Base-by-base conservation (phyloP, 2,797 vertebrate genomes). In the Uromys caudimaculatus region DNA sequence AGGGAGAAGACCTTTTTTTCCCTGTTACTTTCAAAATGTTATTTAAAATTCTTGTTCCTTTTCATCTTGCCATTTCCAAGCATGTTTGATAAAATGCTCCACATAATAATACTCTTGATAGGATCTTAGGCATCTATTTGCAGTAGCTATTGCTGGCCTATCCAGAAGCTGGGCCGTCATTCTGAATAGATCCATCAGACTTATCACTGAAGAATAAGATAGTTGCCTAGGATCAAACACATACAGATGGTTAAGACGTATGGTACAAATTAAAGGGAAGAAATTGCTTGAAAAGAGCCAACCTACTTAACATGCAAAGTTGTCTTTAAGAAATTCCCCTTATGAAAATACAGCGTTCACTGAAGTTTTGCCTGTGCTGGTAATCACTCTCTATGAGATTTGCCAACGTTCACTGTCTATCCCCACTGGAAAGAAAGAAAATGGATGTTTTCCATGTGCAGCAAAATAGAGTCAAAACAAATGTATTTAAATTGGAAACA, bases 401-500 rank as follows among this genome's bases (percentile, higher is more conserved):
- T 97, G 97, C 97, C 97, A 97, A 95, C 3, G 47, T 97, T 97
- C 95, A 95, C 92, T 96, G 96, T 97, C 97, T 97, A 96, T 97
- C 97, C 97, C 97, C 97, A 96, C 93, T 98, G 95, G 97, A 98
- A 97, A 97, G 97, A 96, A 95, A 92, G 76, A 97, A 97, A 98
- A 97, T 98, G 97, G 97, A 98, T 98, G 97, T 97, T 97, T 98
- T 98, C 97, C 97, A 98, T 97, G 96, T 98, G 97, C 32, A 97
- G 95, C 90, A 97, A 97, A 97, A 95, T 79, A 97, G 96, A 97
- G 97, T 98, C 97, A 98, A 98, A 98, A 98, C 97, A 98, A 98
- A 98, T 79, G 97, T 97, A 97, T 97, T 98, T 98, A 97, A 98
- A 97, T 98, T 97, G 97, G 97, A 98, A 98, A 97, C 97, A 98